Evolutionary conservation across 2,113 vertebrate genomes (phyloP).

Genomic region (Prionailurus viverrinus): DNA sequence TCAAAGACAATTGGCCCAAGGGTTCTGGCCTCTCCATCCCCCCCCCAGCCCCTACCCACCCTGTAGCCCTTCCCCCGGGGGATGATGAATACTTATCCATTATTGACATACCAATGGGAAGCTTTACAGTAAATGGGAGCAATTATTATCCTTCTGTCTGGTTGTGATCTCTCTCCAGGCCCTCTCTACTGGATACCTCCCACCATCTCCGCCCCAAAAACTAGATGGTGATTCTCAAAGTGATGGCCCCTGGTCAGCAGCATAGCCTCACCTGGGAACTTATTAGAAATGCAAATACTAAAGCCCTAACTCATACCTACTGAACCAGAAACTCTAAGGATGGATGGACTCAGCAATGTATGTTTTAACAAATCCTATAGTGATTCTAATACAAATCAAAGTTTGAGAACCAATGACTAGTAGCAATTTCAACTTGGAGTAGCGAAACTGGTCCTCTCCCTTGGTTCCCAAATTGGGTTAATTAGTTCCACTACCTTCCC

Average conservation of each 20-base stretch:
- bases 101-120: neutral
- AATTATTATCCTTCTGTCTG: neutral
- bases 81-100: neutral
- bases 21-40: neutral
- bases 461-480: neutral
- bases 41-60: neutral
- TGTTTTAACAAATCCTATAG: neutral
- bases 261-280: neutral
- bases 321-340: neutral
- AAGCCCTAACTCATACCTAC: neutral
- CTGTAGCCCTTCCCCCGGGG: neutral
- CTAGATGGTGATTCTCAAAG: neutral
- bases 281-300: neutral
- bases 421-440: neutral
- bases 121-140: neutral
- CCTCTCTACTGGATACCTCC: neutral
- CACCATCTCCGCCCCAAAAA: neutral
- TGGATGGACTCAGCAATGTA: too few species aligned
- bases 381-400: neutral
- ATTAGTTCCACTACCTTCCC: neutral
- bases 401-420: neutral
- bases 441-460: neutral
- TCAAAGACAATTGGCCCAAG: neutral
- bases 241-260: neutral
- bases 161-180: neutral